phyloP scores from a whole-genome alignment of 2,797 vertebrate genomes.

The Gila robusta region DNA sequence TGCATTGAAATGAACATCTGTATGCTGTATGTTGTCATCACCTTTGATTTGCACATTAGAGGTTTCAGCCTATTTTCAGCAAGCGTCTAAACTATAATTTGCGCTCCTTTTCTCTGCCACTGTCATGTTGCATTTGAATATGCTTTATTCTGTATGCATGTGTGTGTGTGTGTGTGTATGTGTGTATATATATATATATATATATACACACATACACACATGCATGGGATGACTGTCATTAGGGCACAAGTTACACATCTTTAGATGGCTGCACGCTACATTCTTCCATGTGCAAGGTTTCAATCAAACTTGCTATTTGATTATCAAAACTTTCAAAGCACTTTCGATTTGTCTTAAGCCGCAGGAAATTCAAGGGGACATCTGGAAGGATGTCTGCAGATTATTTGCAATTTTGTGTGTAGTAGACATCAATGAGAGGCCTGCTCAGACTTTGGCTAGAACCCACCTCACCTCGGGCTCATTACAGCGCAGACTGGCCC shows the following conservation, averaged over 20 bases:
- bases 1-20: constrained; percentile 77
- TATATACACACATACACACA: no score
- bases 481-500: constrained; percentile 75
- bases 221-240: constrained; percentile 31
- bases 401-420: constrained; percentile 85
- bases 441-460: constrained; percentile 67
- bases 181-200: no score
- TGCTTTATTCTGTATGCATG: background rate
- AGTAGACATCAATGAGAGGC: constrained; percentile 82
- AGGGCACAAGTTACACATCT: constrained; percentile 46
- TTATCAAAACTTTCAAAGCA: constrained; percentile 85
- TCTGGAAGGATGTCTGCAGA: constrained; percentile 84
- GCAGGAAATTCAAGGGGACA: constrained; percentile 85
- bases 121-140: constrained; percentile 16
- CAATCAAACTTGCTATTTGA: constrained; percentile 81
- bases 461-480: constrained; percentile 73
- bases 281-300: constrained; percentile 77
- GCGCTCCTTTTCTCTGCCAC: background rate
- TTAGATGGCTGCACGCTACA: constrained; percentile 63
- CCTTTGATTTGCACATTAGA: constrained; percentile 75
- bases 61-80: constrained; percentile 59
- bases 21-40: constrained; percentile 79
- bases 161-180: no score
- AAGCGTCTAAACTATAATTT: constrained; percentile 34
- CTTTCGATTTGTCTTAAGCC: constrained; percentile 81